phyloP scores from a whole-genome alignment of 2,888 invertebrate genomes.

The Coenonympha glycerion region DNA sequence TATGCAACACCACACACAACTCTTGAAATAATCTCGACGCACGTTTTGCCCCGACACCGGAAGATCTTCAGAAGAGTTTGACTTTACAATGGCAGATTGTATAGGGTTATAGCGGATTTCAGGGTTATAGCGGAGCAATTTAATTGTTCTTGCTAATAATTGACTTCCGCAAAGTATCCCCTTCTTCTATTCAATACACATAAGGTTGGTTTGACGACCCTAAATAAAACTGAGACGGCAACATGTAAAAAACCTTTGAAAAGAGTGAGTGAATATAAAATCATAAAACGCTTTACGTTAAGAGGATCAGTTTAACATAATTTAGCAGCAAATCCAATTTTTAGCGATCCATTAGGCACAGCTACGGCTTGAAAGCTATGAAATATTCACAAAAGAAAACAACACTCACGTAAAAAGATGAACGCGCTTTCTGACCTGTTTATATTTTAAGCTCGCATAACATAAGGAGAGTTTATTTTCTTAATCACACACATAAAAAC shows the following conservation, averaged over 20 bases:
- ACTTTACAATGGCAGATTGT: no score
- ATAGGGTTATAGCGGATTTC: no score
- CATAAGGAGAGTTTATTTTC: not conserved
- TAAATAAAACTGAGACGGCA: no score
- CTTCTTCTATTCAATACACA: no score
- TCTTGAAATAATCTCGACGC: no score
- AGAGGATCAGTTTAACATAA: conserved; percentile 45
- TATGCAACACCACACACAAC: no score
- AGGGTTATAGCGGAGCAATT: no score
- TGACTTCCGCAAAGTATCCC: no score
- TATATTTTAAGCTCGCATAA: conserved; percentile 4
- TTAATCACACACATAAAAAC: not conserved
- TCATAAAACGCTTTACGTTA: conserved; percentile 17
- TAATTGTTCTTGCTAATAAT: no score
- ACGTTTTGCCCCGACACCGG: no score
- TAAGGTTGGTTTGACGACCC: no score
- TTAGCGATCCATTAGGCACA: conserved; percentile 41
- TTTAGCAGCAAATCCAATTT: conserved; percentile 44
- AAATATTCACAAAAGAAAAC: conserved; percentile 45
- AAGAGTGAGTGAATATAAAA: not conserved
- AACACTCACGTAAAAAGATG: conserved; percentile 30
- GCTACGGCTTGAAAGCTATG: conserved; percentile 36
- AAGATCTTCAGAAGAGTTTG: no score
- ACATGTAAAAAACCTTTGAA: not conserved
- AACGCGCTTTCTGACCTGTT: conserved; percentile 8